phyloP scores from a whole-genome alignment of 2,797 vertebrate species.

The Nannoperca australis region DNA sequence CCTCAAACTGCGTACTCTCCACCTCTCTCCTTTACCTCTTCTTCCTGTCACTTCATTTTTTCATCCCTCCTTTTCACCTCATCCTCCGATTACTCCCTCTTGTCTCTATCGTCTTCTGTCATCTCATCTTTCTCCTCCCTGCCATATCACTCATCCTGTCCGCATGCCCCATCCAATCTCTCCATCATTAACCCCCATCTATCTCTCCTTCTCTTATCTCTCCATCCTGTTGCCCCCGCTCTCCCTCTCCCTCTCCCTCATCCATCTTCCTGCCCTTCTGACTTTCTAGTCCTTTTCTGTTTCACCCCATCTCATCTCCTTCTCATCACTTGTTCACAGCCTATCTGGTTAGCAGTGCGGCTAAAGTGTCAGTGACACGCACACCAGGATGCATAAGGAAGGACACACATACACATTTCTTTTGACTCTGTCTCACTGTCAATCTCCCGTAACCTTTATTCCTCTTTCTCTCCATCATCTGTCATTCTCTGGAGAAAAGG shows the following conservation, averaged over 20 bases:
- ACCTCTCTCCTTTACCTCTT: background rate
- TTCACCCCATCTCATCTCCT: slow-evolving; percentile 56
- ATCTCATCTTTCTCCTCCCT: slow-evolving; percentile 54
- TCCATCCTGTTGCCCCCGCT: slow-evolving; percentile 54
- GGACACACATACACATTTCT: slow-evolving; percentile 16
- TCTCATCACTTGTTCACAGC: slow-evolving; percentile 56
- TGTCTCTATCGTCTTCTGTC: slow-evolving; percentile 43
- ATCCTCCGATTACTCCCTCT: slow-evolving; percentile 22
- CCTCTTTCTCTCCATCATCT: slow-evolving; percentile 47
- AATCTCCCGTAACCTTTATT: slow-evolving; percentile 56
- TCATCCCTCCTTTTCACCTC: slow-evolving; percentile 15
- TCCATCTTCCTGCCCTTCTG: slow-evolving; percentile 66
- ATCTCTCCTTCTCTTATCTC: slow-evolving; percentile 49
- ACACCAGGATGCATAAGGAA: slow-evolving; percentile 1
- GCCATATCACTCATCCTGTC: slow-evolving; percentile 65
- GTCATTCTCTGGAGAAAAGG: slow-evolving; percentile 31
- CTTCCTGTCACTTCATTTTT: slow-evolving; percentile 32
- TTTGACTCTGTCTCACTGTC: slow-evolving; percentile 45
- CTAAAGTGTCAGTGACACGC: slow-evolving; percentile 47
- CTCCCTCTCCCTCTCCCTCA: slow-evolving; percentile 45
- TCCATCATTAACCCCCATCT: slow-evolving; percentile 70
- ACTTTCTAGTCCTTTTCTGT: slow-evolving; percentile 62
- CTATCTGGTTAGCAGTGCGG: slow-evolving; percentile 58
- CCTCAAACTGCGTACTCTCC: slow-evolving; percentile 7
- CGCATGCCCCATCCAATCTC: slow-evolving; percentile 50